Base-by-base conservation (phyloP, 1,140 invertebrate species). In the Macrobrachium rosenbergii region DNA sequence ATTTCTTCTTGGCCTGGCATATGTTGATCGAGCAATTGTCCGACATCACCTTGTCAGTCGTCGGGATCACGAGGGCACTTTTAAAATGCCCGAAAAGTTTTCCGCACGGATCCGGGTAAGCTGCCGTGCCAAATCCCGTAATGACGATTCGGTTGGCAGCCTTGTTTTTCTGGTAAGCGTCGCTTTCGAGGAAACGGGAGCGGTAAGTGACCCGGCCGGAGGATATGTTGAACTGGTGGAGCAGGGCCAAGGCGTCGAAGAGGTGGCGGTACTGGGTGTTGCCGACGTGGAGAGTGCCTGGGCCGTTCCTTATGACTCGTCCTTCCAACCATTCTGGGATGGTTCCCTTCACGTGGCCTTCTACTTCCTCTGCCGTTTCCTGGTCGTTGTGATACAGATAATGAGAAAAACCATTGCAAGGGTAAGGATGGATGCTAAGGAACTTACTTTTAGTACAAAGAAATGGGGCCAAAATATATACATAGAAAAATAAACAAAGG, bases 161-260 rank as follows among this genome's bases (percentile, higher is more conserved):
- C 86, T 91, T 91, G 82, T 92, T 92, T 37, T 83, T 90, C 45
- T 90, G 89, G 88, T 92, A 93, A 0, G 91, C 83, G 12, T 93
- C 91, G 62, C 91, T 92, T 72, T 92, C 88, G n/a, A 94, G 82
- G 10, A 88, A 64, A 78, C 91, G 60, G 79, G 79, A 81, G 21
- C n/a, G 16, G 91, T 98, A 98, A 0, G 94, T 96, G 0, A 95
- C 94, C n/a, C 92, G 92, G 0, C 96, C 96, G 79, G 95, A 92
- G 37, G 92, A 91, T 60, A 97, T 96, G 58, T 92, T 92, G 91
- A 97, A 89, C 94, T 95, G 95, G 91, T 98, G 97, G 37, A 98
- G 89, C 75, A 97, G 92, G 2, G 96, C 96, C 0, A 96, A 95
- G 89, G 96, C 95, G 92, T 98, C 97, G 90, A 98, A 98, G 43